phyloP scores from a whole-genome alignment of 2,797 vertebrate genomes.

The Clamator glandarius region DNA sequence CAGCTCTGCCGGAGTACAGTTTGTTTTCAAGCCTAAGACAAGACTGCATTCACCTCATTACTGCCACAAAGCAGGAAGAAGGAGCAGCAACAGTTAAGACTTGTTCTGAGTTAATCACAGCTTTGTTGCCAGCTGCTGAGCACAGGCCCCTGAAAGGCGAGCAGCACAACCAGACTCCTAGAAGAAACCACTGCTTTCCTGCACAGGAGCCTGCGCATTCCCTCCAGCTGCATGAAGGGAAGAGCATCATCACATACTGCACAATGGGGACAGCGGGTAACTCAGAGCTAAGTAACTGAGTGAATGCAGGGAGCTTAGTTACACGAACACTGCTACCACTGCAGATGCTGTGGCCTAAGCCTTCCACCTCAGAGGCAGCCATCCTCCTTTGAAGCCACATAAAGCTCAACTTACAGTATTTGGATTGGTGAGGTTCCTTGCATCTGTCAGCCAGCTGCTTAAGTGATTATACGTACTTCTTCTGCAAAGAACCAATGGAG shows the following conservation, averaged over 20 bases:
- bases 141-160: background rate
- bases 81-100: background rate
- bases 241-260: background rate
- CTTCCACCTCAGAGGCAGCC: background rate
- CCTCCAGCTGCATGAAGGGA: background rate
- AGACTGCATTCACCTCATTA: background rate
- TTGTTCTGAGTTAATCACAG: background rate
- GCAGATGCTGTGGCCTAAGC: background rate
- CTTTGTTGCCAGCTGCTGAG: background rate
- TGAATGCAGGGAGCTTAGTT: background rate
- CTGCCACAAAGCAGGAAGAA: background rate
- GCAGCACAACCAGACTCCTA: background rate
- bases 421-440: slow-evolving; percentile 99
- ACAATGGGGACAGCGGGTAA: background rate
- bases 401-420: slow-evolving; percentile 90
- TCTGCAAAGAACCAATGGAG: slow-evolving; percentile 79
- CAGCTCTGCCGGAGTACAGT: background rate
- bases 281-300: accelerated
- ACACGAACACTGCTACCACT: background rate
- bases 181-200: background rate
- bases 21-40: background rate
- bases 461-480: slow-evolving; percentile 99
- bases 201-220: background rate
- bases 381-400: background rate
- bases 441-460: slow-evolving; percentile 99